Conservation (phyloP, 2,113 vertebrate genomes). For the Coracopsis vasa region DNA sequence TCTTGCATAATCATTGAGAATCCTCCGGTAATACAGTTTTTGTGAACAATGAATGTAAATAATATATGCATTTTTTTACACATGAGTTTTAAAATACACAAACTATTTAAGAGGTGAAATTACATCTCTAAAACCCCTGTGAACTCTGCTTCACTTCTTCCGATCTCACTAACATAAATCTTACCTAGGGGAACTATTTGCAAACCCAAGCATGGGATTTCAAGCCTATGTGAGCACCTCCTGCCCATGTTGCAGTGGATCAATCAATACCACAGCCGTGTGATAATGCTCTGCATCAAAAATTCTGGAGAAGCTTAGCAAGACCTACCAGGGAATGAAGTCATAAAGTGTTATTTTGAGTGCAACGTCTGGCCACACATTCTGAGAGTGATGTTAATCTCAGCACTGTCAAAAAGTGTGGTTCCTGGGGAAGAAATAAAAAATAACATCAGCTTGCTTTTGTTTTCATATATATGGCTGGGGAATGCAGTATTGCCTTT, state of each 20-base stretch:
- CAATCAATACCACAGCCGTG: slow-evolving; percentile 1
- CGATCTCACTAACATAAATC: background rate
- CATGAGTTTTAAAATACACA: background rate
- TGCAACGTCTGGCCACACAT: background rate
- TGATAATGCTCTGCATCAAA: background rate
- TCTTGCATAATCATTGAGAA: background rate
- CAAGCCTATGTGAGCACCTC: background rate
- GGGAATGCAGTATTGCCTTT: background rate
- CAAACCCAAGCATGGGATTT: background rate
- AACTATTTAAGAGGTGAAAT: background rate
- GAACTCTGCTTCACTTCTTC: background rate
- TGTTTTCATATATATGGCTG: background rate
- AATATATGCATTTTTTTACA: background rate
- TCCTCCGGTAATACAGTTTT: background rate
- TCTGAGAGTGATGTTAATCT: slow-evolving; percentile 11
- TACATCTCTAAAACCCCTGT: background rate
- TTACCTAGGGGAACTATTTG: slow-evolving; percentile 16
- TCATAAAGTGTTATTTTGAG: background rate
- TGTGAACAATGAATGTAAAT: background rate
- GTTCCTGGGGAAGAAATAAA: background rate
- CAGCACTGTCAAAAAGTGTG: background rate
- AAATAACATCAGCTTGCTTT: background rate
- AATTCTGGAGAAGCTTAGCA: background rate
- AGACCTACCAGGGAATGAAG: background rate
- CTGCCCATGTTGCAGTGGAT: background rate